phyloP scores from a whole-genome alignment of 2,888 invertebrate genomes.

The Sympetrum striolatum region DNA sequence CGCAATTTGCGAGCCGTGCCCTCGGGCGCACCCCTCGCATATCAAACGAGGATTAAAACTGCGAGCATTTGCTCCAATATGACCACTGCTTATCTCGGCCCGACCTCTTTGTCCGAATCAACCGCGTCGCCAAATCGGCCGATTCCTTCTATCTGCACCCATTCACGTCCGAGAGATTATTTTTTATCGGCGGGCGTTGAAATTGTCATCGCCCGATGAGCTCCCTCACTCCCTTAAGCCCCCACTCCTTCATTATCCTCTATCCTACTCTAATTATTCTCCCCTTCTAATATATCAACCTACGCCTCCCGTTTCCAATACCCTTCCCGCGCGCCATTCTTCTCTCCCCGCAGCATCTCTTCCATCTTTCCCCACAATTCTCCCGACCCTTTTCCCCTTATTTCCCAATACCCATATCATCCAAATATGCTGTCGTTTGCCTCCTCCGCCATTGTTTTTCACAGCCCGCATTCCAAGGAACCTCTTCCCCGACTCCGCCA shows the following conservation, averaged over 20 bases:
- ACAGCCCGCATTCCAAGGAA: slow-evolving; percentile 28
- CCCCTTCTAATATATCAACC: background rate
- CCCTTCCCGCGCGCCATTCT: background rate
- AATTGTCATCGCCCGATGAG: background rate
- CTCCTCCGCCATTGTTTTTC: slow-evolving; percentile 30
- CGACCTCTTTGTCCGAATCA: background rate
- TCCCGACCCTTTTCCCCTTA: background rate
- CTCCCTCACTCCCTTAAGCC: background rate
- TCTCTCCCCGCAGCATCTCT: background rate
- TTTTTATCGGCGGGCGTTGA: background rate
- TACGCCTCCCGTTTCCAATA: background rate
- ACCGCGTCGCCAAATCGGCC: background rate
- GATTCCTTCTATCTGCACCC: background rate
- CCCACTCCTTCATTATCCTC: background rate
- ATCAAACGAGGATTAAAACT: background rate
- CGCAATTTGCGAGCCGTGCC: background rate
- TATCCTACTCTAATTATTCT: background rate
- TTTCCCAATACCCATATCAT: slow-evolving; percentile 16
- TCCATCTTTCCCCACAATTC: background rate
- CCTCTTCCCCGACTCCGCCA: background rate
- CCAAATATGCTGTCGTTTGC: slow-evolving; percentile 34
- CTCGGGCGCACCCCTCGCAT: background rate
- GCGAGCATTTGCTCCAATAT: background rate
- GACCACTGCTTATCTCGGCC: background rate
- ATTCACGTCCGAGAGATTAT: background rate